Conservation (phyloP, 2,888 invertebrate species). For the Deilephila porcellus region DNA sequence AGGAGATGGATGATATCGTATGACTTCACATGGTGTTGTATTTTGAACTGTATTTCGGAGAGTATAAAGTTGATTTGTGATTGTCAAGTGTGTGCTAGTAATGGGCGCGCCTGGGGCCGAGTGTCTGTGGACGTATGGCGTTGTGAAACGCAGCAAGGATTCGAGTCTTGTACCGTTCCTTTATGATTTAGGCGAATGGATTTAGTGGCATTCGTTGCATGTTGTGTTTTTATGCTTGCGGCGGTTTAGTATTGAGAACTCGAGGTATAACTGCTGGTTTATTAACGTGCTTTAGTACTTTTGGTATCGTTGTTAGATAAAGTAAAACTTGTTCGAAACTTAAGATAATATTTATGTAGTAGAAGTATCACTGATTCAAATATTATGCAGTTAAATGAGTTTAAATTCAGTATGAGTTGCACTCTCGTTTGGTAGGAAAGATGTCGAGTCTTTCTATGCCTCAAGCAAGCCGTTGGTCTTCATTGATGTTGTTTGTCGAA, state of each 20-base stretch:
- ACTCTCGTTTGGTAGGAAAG: too few species aligned
- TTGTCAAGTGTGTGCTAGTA: constrained; percentile 39
- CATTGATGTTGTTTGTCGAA: too few species aligned
- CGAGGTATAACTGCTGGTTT: neutral
- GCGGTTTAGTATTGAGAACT: constrained; percentile 13
- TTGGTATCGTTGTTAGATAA: neutral
- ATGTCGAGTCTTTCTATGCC: too few species aligned
- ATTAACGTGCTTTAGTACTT: neutral
- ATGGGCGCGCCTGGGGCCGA: constrained; percentile 18
- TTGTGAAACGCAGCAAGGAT: constrained; percentile 66
- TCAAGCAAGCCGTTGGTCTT: too few species aligned
- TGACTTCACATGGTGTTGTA: constrained; percentile 28
- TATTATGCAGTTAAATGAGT: neutral
- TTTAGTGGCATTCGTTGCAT: constrained; percentile 24
- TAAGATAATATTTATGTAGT: neutral
- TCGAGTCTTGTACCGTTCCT: constrained; percentile 39
- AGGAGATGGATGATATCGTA: constrained; percentile 61
- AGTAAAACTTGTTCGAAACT: too few species aligned
- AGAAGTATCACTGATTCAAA: neutral
- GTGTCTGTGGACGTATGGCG: constrained; percentile 51
- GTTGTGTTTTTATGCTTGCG: constrained; percentile 24
- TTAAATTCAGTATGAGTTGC: too few species aligned
- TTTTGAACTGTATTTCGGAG: constrained; percentile 36
- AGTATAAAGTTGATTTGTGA: constrained; percentile 40
- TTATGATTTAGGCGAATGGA: constrained; percentile 29